Evolutionary conservation across 2,888 invertebrate genomes (phyloP), one percentile per base, ranked within the genome.

Genomic region (Stegophylla sp.): DNA sequence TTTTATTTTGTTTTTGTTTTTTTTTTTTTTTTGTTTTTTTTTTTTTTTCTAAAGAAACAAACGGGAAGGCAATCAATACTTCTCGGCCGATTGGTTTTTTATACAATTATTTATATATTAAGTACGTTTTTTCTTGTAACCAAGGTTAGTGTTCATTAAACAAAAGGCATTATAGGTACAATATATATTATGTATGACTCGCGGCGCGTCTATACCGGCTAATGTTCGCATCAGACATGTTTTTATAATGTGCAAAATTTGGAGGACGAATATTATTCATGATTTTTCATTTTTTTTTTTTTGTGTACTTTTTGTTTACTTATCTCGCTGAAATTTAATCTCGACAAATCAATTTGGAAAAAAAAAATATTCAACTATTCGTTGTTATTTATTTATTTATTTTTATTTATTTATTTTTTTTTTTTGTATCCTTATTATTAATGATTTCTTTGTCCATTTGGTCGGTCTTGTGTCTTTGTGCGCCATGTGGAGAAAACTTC

Each of bases 51-150:
- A 4, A 12, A 45, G 12, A 43, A 43, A 20, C n/a, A 43, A 43
- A 20, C 17, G 12, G 34, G 23, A 72, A 72, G 20, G 41, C 41
- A 56, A 72, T 72, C 72, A 41, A 72, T 72, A 72, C 23, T 72
- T 72, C 53, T 41, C 9, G 41, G 53, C 28, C 20, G 53, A 53
- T 53, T 9, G 34, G 34, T 71, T 15, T 71, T 23, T 0, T 41
- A 17, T n/a, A 7, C 0, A 34, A 34, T 7, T 45, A 67, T 67
- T 7, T 53, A 34, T 7, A 71, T 15, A 2, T 23, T 34, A 34
- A 34, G 7, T 34, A 34, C 34, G 7, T 67, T 45, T 67, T 26
- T 43, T n/a, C n/a, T 23, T 34, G 34, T 45, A 17, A 26, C 45
- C 26, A 26, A 67, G 43, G 15, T 34, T 34, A 34, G 15, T 45